phyloP scores from a whole-genome alignment of 2,888 invertebrate genomes.

The Rugalucina vietnamica region DNA sequence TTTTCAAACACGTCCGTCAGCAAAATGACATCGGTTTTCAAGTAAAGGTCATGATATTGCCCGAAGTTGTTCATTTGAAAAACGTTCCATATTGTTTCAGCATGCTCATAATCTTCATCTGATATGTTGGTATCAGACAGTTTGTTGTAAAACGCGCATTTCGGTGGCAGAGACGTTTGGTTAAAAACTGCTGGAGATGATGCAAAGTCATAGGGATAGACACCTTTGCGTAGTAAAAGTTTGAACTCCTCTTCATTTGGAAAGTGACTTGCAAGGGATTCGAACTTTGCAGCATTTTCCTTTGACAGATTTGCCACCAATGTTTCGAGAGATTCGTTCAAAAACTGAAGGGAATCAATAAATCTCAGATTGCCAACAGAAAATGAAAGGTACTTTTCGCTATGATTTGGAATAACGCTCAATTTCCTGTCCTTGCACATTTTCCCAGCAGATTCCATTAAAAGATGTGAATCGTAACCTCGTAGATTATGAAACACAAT shows the following conservation, averaged over 20 bases:
- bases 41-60: slow-evolving; percentile 19
- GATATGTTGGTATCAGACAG: neutral
- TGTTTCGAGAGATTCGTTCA: slow-evolving; percentile 30
- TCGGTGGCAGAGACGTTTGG: slow-evolving; percentile 1
- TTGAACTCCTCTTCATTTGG: neutral
- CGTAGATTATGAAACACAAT: slow-evolving; percentile 51
- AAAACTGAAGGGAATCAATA: slow-evolving; percentile 50
- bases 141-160: neutral
- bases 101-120: neutral
- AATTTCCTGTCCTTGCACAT: slow-evolving; percentile 32
- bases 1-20: slow-evolving; percentile 78
- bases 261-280: slow-evolving; percentile 9
- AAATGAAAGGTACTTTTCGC: slow-evolving; percentile 65
- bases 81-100: neutral
- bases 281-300: neutral
- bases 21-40: slow-evolving; percentile 64
- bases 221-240: slow-evolving; percentile 48
- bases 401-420: slow-evolving; percentile 61
- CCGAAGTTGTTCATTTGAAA: neutral
- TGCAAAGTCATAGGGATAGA: slow-evolving; percentile 11
- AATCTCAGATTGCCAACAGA: slow-evolving; percentile 63
- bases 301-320: slow-evolving; percentile 25
- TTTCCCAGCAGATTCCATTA: slow-evolving; percentile 29
- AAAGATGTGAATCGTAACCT: slow-evolving; percentile 43
- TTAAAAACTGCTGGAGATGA: neutral